Percentiles rank a stretch among this genome's conserved stretches.
These are phyloP conservation scores for Uria aalge DNA, from an alignment of 2,113 vertebrate species.

Conservation along the genomic window DNA sequence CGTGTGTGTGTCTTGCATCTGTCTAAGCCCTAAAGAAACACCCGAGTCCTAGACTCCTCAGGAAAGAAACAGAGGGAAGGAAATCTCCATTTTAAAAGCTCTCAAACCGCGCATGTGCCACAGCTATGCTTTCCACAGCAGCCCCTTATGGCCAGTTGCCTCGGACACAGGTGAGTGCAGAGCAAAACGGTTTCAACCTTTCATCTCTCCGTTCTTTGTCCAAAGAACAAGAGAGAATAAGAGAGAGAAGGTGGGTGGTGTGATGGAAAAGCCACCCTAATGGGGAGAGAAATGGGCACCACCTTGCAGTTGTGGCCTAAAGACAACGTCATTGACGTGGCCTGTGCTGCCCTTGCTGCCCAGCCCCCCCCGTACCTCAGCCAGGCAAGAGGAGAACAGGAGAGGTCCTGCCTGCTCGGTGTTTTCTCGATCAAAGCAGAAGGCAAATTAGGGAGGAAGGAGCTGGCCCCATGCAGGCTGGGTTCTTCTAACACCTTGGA, in stretches of 20 bases:
- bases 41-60: neutral
- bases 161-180: neutral
- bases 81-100: neutral
- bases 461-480: neutral
- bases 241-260: neutral
- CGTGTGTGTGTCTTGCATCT: fast-evolving
- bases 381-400: neutral
- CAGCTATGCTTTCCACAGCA: neutral
- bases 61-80: neutral
- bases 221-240: neutral
- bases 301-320: neutral
- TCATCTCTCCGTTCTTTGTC: neutral
- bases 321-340: neutral
- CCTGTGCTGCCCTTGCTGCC: neutral
- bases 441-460: neutral
- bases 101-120: neutral
- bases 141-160: neutral
- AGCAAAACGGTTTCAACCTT: neutral
- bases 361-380: neutral
- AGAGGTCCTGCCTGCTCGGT: neutral
- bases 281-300: neutral
- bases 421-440: neutral
- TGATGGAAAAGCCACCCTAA: neutral
- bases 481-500: neutral
- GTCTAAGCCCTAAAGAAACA: neutral